Base-by-base conservation (phyloP, 2,113 vertebrate species). In the Columba janthina region DNA sequence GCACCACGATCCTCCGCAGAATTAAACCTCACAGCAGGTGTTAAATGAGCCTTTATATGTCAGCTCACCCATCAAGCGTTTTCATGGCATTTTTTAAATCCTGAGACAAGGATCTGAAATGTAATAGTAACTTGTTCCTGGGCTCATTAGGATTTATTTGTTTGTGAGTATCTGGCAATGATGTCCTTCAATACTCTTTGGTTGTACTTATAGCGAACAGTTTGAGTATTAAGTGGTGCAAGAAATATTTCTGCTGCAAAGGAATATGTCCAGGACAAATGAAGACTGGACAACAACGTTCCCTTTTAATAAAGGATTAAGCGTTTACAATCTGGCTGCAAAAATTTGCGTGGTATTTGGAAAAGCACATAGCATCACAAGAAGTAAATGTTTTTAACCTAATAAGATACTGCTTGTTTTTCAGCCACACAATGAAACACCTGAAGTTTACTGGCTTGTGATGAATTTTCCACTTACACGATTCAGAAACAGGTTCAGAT, bases 71-170 rank as follows among this genome's bases (percentile, higher is more conserved):
- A 65, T 4, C 57, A 70, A 54, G 56, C 26, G 51, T 54, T 97
- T 79, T n/a, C 87, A 26, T 2, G 74, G 67, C 66, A 20, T 60
- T 82, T 67, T 29, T 34, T 64, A 66, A 66, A 82, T 85, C 82
- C 85, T 54, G 57, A 94, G 82, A 72, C 86, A 14, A 31, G 67
- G 90, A 69, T 31, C 81, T 89, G 88, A 54, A 64, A 85, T 96
- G 77, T 85, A 81, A 92, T 58, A 65, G 78, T 32, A 21, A 61
- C 42, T 88, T 71, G 50, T 78, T 96, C 92, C 94, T 80, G 93
- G 94, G 89, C 90, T 97, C 95, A 34, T 96, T 92, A 95, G 92
- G 95, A 83, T 95, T 96, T 94, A 93, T 96, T 71, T 94, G 93
- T 96, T 93, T 83, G 87, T 54, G 88, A 65, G 66, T 16, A 46